Evolutionary conservation across 2,888 invertebrate genomes (phyloP).

Genomic region (Iselma pallidipennis): DNA sequence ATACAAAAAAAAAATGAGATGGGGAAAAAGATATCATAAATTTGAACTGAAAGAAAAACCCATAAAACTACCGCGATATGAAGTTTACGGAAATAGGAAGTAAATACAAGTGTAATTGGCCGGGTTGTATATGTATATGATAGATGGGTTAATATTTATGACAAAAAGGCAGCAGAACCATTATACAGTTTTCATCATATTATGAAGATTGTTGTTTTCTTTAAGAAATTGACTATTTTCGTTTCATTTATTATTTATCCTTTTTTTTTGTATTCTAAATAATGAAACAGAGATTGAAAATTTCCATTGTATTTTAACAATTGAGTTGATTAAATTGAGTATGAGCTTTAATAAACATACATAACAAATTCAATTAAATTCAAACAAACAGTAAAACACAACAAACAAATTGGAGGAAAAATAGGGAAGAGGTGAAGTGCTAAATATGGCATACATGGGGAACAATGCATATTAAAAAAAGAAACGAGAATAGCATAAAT

Average conservation of each 20-base stretch:
- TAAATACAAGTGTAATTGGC: background rate
- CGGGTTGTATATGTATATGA: background rate
- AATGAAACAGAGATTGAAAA: too few relatives aligned
- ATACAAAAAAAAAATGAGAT: background rate
- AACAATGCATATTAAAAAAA: too few relatives aligned
- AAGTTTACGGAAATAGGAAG: background rate
- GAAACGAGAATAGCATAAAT: too few relatives aligned
- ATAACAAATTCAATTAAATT: background rate
- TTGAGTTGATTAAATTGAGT: background rate
- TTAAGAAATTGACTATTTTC: too few relatives aligned
- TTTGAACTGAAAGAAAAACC: background rate
- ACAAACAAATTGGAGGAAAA: background rate
- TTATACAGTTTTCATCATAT: too few relatives aligned
- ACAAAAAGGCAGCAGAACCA: too few relatives aligned
- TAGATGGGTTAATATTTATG: background rate
- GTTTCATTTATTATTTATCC: too few relatives aligned
- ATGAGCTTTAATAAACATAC: background rate
- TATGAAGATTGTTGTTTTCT: too few relatives aligned
- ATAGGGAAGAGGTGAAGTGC: background rate
- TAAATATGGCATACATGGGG: too few relatives aligned
- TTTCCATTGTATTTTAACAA: background rate
- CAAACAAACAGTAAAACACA: background rate
- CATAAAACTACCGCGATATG: background rate
- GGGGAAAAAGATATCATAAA: background rate
- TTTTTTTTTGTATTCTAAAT: too few relatives aligned